phyloP scores from a whole-genome alignment of 1,140 invertebrate genomes.

The Apis laboriosa region DNA sequence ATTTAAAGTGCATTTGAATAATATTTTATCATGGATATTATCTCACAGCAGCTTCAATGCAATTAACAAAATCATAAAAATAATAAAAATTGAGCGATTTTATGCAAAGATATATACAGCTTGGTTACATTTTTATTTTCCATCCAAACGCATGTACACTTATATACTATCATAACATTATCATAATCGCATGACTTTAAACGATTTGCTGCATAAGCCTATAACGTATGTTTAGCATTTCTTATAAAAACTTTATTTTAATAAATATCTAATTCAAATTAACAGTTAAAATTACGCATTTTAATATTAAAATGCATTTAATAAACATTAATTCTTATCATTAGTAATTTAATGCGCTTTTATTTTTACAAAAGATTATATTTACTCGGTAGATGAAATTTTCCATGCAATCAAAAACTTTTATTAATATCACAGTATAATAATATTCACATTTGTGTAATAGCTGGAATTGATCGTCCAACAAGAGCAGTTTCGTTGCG shows the following conservation, averaged over 20 bases:
- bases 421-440: not conserved
- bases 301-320: conserved; percentile 20
- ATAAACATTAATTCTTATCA: not conserved
- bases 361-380: not conserved
- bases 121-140: not conserved
- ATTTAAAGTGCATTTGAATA: not conserved
- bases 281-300: not conserved
- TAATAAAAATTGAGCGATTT: not conserved
- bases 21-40: not conserved
- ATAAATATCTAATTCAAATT: not conserved
- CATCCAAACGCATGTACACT: conserved; percentile 24
- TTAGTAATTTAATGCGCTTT: not conserved
- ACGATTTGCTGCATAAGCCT: conserved; percentile 20
- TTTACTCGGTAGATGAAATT: not conserved
- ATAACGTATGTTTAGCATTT: not conserved
- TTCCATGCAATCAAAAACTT: not conserved
- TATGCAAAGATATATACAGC: not conserved
- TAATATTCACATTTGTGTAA: conserved; percentile 20
- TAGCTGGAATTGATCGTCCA: conserved; percentile 81
- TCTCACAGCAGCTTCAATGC: not conserved
- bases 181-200: conserved; percentile 22
- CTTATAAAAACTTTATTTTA: not conserved
- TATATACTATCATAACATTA: not conserved
- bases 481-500: conserved; percentile 85
- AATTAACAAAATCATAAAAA: not conserved